These are phyloP conservation scores for Platycercus adscitus DNA, from an alignment of 2,113 vertebrate genomes.

Conservation along the genomic window DNA sequence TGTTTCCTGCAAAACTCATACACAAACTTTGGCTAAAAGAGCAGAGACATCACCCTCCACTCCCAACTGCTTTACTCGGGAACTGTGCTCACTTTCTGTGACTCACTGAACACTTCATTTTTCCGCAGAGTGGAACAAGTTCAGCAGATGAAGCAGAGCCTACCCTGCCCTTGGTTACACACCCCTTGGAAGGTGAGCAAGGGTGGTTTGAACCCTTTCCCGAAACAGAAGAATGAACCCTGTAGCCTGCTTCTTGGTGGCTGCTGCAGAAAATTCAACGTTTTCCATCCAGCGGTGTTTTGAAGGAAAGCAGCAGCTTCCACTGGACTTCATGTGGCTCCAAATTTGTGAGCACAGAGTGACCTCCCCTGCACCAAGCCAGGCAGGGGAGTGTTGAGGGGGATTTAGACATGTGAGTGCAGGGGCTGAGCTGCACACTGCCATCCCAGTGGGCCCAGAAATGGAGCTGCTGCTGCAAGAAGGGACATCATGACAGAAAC, in stretches of 20 bases:
- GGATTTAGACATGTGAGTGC: background rate
- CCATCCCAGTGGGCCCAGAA: background rate
- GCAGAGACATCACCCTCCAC: background rate
- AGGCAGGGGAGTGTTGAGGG: background rate
- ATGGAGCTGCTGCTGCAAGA: background rate
- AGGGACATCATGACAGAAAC: background rate
- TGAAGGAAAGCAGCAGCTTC: background rate
- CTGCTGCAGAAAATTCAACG: background rate
- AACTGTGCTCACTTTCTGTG: background rate
- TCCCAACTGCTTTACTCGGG: background rate
- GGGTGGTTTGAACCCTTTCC: background rate
- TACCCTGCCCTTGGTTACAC: background rate
- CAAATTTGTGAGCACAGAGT: background rate
- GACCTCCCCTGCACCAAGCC: background rate
- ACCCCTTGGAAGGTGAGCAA: background rate
- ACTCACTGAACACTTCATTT: constrained; percentile 11
- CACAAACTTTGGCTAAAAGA: constrained; percentile 13
- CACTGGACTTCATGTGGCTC: background rate
- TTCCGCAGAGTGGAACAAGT: constrained; percentile 17
- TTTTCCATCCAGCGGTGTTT: background rate
- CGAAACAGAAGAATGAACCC: background rate
- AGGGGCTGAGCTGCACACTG: background rate
- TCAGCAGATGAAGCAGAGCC: constrained; percentile 17
- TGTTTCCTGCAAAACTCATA: background rate
- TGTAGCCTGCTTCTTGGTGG: background rate